These are phyloP conservation scores for Malurus leucopterus DNA, from an alignment of 2,797 vertebrate species.

Conservation along the genomic window DNA sequence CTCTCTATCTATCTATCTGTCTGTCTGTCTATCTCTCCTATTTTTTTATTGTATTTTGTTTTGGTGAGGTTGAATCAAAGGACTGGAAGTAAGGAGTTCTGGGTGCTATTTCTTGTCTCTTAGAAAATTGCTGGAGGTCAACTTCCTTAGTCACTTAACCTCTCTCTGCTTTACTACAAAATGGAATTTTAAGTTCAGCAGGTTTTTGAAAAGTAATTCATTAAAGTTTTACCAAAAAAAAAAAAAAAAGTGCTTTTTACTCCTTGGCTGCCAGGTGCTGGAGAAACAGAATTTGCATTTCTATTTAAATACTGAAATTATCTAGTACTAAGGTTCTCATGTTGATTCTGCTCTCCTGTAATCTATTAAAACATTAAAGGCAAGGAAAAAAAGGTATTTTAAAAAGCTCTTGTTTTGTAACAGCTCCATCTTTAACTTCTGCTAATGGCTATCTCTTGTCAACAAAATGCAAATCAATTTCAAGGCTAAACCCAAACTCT, in stretches of 20 bases:
- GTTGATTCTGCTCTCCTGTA: background rate
- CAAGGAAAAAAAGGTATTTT: background rate
- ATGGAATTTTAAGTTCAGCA: conserved; percentile 40
- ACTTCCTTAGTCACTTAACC: conserved; percentile 43
- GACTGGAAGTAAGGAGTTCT: conserved; percentile 25
- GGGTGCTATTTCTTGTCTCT: conserved; percentile 35
- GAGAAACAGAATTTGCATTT: background rate
- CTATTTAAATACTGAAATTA: conserved; percentile 30
- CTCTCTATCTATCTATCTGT: background rate
- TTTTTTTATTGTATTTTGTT: conserved; percentile 14
- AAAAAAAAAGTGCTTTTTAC: background rate
- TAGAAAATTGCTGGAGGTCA: conserved; percentile 46
- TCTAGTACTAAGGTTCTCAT: background rate
- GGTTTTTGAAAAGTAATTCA: conserved; percentile 41
- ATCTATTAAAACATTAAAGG: conserved; percentile 23
- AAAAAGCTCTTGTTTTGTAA: conserved; percentile 8
- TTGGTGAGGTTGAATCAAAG: conserved; percentile 5
- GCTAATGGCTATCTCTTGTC: conserved; percentile 45
- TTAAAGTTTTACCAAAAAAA: background rate
- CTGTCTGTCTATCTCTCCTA: accelerated
- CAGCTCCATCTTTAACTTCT: conserved; percentile 47
- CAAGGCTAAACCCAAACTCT: conserved; percentile 30
- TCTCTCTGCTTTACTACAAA: conserved; percentile 28
- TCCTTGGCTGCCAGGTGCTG: background rate
- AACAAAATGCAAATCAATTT: conserved; percentile 51